Evolutionary conservation across 64 coral and sea anemone genomes (phyloP), one percentile per base, ranked within the genome.

Genomic region (Catalaphyllia jardinei): DNA sequence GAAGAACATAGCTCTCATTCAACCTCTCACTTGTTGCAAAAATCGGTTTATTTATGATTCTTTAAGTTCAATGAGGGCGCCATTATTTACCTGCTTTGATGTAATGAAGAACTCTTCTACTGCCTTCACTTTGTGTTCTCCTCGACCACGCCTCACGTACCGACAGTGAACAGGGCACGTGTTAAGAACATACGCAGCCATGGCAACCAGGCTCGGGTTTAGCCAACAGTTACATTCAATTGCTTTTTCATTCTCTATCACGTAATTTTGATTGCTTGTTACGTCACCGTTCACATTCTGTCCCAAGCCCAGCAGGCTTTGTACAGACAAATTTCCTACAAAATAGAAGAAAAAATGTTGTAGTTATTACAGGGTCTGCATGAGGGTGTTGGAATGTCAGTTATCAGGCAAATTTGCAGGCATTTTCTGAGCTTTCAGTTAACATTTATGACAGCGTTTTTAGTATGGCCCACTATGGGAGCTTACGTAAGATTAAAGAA

Each of bases 81-180:
- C 42, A 46, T 46, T 4, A 46, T 46, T 57, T 73, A 73, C 71
- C 71, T 73, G 71, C 29, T 73, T 77, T 22, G 38, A 17, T 6
- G 74, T 46, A 77, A 77, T 16, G 38, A 77, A 50, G 24, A 77
- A 77, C 74, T 77, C 74, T 22, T 49, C 22, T 24, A 6, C 39
- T 22, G 74, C 5, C 7, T 50, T 77, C 8, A 77, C 7, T 1
- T 24, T 20, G 74, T 50, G 74, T 22, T 49, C 17, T 20, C 74
- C 74, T 77, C 35, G 74, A 77, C 74, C 74, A 24, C 39, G 74
- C 39, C 74, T 77, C 38, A 52, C 74, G 31, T 77, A 77, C 39
- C 74, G 35, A 50, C 16, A 24, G 19, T 77, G 74, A 77, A 77
- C n/a, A 50, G 74, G 74, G 22, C 74, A 77, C 39, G 74, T 50